A percentile compares a stretch with the other conserved stretches of the same genome.
phyloP scores from a whole-genome alignment of 2,888 invertebrate genomes.

The Lithophane ornitopus region DNA sequence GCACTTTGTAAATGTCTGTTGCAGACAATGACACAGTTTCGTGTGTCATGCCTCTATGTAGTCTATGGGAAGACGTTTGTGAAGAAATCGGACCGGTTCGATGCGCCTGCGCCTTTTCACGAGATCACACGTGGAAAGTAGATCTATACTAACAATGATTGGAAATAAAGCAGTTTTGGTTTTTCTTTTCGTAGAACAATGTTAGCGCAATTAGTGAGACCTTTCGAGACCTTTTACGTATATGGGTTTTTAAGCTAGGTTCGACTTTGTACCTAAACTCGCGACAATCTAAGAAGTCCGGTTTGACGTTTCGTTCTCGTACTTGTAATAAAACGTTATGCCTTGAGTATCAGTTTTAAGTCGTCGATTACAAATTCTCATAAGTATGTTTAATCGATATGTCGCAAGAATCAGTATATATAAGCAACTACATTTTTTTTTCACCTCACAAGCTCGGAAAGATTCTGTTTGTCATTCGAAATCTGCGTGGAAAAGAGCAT shows the following conservation, averaged over 20 bases:
- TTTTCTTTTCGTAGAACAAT: constrained; percentile 42
- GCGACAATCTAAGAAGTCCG: no score
- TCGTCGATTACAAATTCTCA: no score
- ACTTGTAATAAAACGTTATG: no score
- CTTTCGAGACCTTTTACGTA: constrained; percentile 4
- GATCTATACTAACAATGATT: constrained; percentile 59
- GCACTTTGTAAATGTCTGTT: constrained; percentile 43
- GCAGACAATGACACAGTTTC: constrained; percentile 60
- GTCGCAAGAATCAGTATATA: no score
- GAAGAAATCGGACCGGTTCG: constrained; percentile 75
- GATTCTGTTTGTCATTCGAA: no score
- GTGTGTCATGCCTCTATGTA: constrained; percentile 57
- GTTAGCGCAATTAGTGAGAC: constrained; percentile 4
- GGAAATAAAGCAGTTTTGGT: constrained; percentile 30
- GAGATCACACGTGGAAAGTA: constrained; percentile 66
- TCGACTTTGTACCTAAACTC: no score
- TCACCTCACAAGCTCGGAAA: no score
- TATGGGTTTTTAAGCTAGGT: background rate
- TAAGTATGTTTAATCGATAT: no score
- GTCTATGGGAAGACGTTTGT: constrained; percentile 74
- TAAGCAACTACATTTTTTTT: no score
- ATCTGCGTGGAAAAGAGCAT: no score
- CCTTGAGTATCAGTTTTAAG: no score
- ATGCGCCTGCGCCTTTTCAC: constrained; percentile 64
- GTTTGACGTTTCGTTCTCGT: no score